Conservation (phyloP, 2,797 vertebrate genomes). For the Chaunax sp. region DNA sequence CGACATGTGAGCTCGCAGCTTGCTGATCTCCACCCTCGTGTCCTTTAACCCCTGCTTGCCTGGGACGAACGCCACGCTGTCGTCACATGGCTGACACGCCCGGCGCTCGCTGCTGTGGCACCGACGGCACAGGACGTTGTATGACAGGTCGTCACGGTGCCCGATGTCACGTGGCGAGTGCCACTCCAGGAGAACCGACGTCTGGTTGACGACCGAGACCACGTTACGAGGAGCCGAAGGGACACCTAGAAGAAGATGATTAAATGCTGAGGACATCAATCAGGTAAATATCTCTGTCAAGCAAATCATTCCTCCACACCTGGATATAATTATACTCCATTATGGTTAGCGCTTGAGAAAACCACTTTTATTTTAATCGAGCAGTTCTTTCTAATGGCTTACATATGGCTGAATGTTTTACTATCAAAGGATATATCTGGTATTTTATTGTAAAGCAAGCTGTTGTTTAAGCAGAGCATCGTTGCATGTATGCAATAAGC, state of each 20-base stretch:
- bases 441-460: constrained; percentile 27
- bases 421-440: constrained; percentile 17
- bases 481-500: neutral
- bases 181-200: constrained; percentile 93
- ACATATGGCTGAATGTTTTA: constrained; percentile 24
- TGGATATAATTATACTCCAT: constrained; percentile 43
- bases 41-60: constrained; percentile 87
- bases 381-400: constrained; percentile 5
- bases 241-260: constrained; percentile 80
- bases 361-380: constrained; percentile 33
- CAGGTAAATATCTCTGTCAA: neutral
- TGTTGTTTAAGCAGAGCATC: constrained; percentile 11
- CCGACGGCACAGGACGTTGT: constrained; percentile 92
- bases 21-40: constrained; percentile 91
- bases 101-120: constrained; percentile 87
- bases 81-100: constrained; percentile 91
- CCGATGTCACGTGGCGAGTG: constrained; percentile 90
- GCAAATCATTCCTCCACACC: constrained; percentile 27
- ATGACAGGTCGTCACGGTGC: constrained; percentile 89
- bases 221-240: constrained; percentile 93
- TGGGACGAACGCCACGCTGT: constrained; percentile 91
- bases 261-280: neutral
- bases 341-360: constrained; percentile 15
- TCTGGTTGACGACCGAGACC: constrained; percentile 94
- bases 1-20: constrained; percentile 90